Conservation (phyloP, 1,140 invertebrate genomes). For the Drosophila pectinifera region DNA sequence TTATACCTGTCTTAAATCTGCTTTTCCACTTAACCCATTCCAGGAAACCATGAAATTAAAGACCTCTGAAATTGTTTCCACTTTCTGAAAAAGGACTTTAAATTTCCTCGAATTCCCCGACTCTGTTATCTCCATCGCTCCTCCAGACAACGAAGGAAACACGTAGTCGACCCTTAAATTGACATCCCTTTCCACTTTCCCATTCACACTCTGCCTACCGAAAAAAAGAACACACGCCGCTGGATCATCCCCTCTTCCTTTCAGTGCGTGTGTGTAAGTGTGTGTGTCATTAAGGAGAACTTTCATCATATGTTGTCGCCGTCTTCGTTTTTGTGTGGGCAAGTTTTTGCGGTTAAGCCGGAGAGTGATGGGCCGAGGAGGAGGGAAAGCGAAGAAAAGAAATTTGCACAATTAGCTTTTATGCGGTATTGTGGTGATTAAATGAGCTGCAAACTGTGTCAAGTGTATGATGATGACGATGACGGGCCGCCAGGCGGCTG, state of each 20-base stretch:
- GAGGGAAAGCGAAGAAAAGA: constrained; percentile 28
- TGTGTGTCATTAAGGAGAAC: constrained; percentile 53
- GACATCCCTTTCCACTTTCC: constrained; percentile 16
- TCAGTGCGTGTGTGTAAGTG: constrained; percentile 4
- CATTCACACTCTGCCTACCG: constrained; percentile 16
- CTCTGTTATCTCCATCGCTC: constrained; percentile 11
- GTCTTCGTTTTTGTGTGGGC: constrained; percentile 38
- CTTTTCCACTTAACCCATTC: not conserved
- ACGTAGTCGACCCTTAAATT: constrained; percentile 49
- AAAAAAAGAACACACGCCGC: constrained; percentile 27
- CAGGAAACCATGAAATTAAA: constrained; percentile 4
- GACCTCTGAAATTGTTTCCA: not conserved
- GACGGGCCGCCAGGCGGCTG: constrained; percentile 8
- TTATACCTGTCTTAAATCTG: not conserved
- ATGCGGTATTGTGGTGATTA: constrained; percentile 78
- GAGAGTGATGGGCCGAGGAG: constrained; percentile 6
- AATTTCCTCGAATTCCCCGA: constrained; percentile 4
- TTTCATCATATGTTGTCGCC: constrained; percentile 59
- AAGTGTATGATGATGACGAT: constrained; percentile 61
- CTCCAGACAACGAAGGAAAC: constrained; percentile 27
- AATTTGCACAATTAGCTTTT: constrained; percentile 80
- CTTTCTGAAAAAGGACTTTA: constrained; percentile 8
- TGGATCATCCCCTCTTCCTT: constrained; percentile 12
- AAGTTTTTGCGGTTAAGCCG: constrained; percentile 44
- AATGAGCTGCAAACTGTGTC: constrained; percentile 81